Evolutionary conservation across 2,888 invertebrate genomes (phyloP), one percentile per base, ranked within the genome.

Genomic region (Cephalotes varians): DNA sequence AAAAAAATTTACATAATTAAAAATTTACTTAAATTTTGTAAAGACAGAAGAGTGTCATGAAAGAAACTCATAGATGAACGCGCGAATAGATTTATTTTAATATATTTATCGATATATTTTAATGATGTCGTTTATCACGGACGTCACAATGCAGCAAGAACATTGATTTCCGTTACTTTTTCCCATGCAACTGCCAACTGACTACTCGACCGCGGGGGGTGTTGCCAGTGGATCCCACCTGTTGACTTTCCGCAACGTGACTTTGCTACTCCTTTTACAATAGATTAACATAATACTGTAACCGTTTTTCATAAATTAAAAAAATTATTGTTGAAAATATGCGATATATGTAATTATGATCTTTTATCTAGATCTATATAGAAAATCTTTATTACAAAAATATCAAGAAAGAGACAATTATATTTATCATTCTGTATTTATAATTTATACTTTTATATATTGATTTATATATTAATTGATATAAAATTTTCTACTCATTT

Each of bases 131-230:
- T 85, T 71, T 47, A 84, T 83, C 76, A 40, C 67, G 74, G 54
- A 21, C 47, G 77, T 83, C 81, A 51, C 58, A 80, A 85, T 80
- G 90, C 56, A 65, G 84, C 84, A 83, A 81, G 44, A 84, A 87
- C 89, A 87, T 90, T 86, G 93, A 93, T 93, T 93, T 93, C 94
- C 93, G 94, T 94, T 94, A 94, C 92, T 94, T 94, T 94, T 94
- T 94, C 94, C 94, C 94, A 94, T 93, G 90, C 89, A 93, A 92
- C 91, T 91, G 91, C 93, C 94, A 94, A 92, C 91, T 91, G 91
- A 92, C 93, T 93, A 93, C 93, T 92, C 93, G 93, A 94, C 92
- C 82, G 90, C 92, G 91, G 94, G 93, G 93, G 94, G 93, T 93
- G 91, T 91, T 88, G 72, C 83, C 88, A 86, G 81, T 89, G 91